Conservation (phyloP, 2,113 vertebrate species). For the Gulo gulo region DNA sequence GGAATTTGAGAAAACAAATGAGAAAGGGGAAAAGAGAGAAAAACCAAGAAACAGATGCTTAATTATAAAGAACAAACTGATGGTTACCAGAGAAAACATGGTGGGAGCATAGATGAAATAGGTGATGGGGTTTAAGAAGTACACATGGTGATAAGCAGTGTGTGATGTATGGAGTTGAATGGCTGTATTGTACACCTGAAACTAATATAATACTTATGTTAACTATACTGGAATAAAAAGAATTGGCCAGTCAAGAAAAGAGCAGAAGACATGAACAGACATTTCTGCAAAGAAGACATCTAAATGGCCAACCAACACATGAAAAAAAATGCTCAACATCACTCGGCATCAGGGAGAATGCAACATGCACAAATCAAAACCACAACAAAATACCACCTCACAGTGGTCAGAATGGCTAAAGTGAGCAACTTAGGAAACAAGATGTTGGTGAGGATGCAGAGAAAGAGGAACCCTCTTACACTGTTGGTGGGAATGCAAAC, state of each 20-base stretch:
- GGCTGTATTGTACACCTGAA: neutral
- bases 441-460: neutral
- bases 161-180: neutral
- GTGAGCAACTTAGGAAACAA: neutral
- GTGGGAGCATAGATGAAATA: neutral
- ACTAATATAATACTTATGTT: neutral
- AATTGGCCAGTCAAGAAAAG: neutral
- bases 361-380: neutral
- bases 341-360: neutral
- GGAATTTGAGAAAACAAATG: neutral
- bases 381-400: neutral
- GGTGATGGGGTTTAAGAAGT: neutral
- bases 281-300: neutral
- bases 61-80: neutral
- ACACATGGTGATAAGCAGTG: neutral
- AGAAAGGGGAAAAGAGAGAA: neutral
- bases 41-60: neutral
- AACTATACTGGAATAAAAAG: neutral
- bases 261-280: neutral
- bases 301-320: neutral
- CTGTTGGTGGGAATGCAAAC: neutral
- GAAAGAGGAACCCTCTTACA: neutral
- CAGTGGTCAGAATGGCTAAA: neutral
- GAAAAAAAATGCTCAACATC: neutral
- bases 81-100: neutral